Evolutionary conservation across 2,888 invertebrate species (phyloP), one percentile per base, ranked within the genome.

Genomic region (Cristatella mucedo): DNA sequence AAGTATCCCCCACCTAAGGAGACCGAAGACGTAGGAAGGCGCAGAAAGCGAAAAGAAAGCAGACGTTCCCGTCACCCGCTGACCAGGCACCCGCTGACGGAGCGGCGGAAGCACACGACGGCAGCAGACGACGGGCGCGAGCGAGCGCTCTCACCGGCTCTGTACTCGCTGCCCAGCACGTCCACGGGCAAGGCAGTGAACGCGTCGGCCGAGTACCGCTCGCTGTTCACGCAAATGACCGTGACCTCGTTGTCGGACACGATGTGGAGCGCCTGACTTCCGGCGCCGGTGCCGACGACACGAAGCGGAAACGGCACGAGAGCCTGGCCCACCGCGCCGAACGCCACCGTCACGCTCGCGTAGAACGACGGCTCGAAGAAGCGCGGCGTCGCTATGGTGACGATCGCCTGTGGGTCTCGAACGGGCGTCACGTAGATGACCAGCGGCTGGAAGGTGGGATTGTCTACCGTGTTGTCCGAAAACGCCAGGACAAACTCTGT

Each of bases 151-250:
- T 49, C 47, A 13, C 49, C 34, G 6, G 46, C 44, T 19, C 48
- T 44, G 39, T 54, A 52, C 6, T 49, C 46, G n/a, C 30, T 41
- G 9, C 53, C 53, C 6, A 54, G 44, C 7, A 47, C 42, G 33
- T 53, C 49, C 0, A 46, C 41, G 1, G 54, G 53, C 16, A 50
- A 45, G 13, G 51, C 49, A 2, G 49, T 38, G 41, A 47, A 53
- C 2, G 49, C 54, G 38, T 54, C 54, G 2, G 51, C 49, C 2
- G 54, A 52, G 16, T 41, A 48, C 9, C 18, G 39, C 36, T 52
- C 48, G 26, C 48, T 49, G 41, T 52, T 53, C 3, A 50, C 50
- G n/a, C 44, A 36, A 32, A 47, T 52, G 2, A 53, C 50, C 1
- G 49, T 46, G 2, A 53, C 40, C 15, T 49, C 49, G 16, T 49